phyloP scores from a whole-genome alignment of 2,888 invertebrate species.

The Heteromyza rotundicornis region DNA sequence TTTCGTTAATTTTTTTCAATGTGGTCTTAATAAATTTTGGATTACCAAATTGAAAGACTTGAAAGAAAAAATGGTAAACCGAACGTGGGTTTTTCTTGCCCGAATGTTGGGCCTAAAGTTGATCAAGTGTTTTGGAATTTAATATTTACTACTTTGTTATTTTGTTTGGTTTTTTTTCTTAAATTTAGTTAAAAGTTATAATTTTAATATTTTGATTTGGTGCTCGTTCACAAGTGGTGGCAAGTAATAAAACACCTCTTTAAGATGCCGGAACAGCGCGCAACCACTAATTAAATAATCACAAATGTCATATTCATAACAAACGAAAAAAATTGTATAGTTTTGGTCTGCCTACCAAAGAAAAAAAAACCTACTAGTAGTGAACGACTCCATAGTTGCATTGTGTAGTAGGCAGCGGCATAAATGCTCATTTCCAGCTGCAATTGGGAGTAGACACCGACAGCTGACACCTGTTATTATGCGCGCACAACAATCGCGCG shows the following conservation, averaged over 20 bases:
- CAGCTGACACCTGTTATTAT: slow-evolving; percentile 51
- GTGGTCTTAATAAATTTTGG: background rate
- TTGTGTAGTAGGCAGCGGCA: slow-evolving; percentile 39
- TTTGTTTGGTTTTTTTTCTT: background rate
- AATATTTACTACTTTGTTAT: background rate
- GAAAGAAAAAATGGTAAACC: background rate
- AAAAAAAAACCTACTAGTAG: slow-evolving; percentile 8
- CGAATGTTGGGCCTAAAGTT: background rate
- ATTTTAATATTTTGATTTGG: no score
- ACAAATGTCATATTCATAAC: background rate
- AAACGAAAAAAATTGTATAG: background rate
- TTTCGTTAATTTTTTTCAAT: no score
- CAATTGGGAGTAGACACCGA: slow-evolving; percentile 41
- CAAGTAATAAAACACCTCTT: background rate
- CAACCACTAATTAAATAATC: background rate
- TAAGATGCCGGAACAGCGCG: background rate
- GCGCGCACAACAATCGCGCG: slow-evolving; percentile 28
- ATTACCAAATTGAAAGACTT: no score
- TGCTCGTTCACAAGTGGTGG: background rate
- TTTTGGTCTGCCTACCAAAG: slow-evolving; percentile 1
- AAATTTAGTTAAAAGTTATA: no score
- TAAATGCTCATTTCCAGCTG: background rate
- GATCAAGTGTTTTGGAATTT: background rate
- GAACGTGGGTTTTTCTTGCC: no score
- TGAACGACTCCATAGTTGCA: no score